Evolutionary conservation across 2,888 invertebrate genomes (phyloP).

Genomic region (Caenorhabditis plicata): DNA sequence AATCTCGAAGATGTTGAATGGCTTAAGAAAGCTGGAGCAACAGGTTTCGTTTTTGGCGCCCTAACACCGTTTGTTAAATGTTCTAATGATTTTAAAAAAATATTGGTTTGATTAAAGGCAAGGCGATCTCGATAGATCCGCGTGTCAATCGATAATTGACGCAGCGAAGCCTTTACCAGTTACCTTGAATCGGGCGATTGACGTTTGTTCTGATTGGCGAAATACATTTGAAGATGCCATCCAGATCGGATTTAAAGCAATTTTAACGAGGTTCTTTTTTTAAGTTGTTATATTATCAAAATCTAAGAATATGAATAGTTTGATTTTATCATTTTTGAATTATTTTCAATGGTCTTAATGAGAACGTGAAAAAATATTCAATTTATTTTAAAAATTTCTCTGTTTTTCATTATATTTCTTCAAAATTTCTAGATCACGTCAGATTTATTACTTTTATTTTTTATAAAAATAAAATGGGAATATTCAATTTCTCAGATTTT

Average conservation of each 20-base stretch:
- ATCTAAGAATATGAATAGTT: too few relatives aligned
- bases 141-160: constrained; percentile 25
- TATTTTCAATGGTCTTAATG: too few relatives aligned
- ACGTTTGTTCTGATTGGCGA: constrained; percentile 38
- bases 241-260: constrained; percentile 36
- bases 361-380: too few relatives aligned
- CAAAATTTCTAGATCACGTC: too few relatives aligned
- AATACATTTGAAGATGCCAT: constrained; percentile 27
- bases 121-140: constrained; percentile 23
- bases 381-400: too few relatives aligned
- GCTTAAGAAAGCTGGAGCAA: constrained; percentile 38
- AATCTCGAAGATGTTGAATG: constrained; percentile 30
- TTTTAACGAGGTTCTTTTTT: constrained; percentile 42
- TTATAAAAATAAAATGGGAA: too few relatives aligned
- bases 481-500: too few relatives aligned
- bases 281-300: too few relatives aligned
- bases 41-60: constrained; percentile 46
- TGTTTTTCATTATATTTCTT: too few relatives aligned
- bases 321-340: too few relatives aligned
- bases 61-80: constrained; percentile 25
- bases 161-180: constrained; percentile 31
- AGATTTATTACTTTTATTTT: too few relatives aligned
- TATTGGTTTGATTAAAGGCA: constrained; percentile 9
- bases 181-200: constrained; percentile 45
- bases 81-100: not conserved